Evolutionary conservation across 2,888 invertebrate species (phyloP), one percentile per base, ranked within the genome.

Genomic region (Diplolepis rosae): DNA sequence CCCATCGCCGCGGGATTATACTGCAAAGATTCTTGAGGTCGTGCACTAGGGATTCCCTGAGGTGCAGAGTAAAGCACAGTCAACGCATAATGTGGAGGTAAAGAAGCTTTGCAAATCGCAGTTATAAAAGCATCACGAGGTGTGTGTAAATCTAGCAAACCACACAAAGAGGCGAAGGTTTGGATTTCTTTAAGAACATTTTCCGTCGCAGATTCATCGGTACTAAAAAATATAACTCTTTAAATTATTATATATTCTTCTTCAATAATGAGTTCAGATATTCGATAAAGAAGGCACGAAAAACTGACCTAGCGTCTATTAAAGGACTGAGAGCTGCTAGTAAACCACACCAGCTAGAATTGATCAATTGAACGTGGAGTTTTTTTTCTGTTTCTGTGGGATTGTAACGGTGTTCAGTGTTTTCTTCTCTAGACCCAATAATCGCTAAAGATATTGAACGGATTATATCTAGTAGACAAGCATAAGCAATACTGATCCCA

Each of bases 301-400:
- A 65, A 45, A 71, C 42, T 78, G 85, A 92, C 92, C 92, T 97
- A 2, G 98, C 97, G 88, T 99, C 98, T 1, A 98, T 94, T 56
- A 99, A 89, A 2, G 98, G 95, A 71, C 96, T 96, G 74, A 98
- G 90, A 0, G 98, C 98, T 82, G 97, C 96, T 39, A 98, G 91
- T 54, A 98, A 90, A 0, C 98, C 98, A 87, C 97, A 96, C 98
- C 98, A 98, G 77, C 97, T 97, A 0, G 98, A 98, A 82, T 95
- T 95, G 32, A 98, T 93, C 28, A 98, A 89, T 90, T 98, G 94
- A 30, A 92, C 90, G 82, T 93, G 92, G 7, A 93, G 86, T 77
- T 91, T 90, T 68, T 89, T 89, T 69, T 90, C 89, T 13, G 85
- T 86, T 75, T 90, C 89, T 45, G 84, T 88, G 4, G 91, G 90